Evolutionary conservation across 2,797 vertebrate species (phyloP).

Genomic region (Clarias pachynema): DNA sequence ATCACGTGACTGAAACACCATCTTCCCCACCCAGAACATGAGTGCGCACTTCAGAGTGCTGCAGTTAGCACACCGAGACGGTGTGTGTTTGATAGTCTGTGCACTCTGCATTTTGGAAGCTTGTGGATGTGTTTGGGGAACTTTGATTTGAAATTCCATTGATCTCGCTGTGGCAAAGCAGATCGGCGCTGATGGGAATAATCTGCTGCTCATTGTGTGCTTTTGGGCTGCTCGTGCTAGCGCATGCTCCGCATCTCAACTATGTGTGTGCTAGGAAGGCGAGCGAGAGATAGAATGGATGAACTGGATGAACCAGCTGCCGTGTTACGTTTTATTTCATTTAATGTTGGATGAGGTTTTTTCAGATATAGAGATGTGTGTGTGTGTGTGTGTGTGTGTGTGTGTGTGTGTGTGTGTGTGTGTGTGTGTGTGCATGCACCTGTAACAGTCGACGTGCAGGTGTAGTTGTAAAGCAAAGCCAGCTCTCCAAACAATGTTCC

Average conservation of each 20-base stretch:
- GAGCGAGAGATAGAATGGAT: neutral
- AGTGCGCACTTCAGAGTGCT: neutral
- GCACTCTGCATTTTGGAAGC: neutral
- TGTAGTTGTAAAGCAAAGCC: constrained; percentile 60
- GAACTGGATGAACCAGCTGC: neutral
- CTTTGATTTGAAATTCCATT: constrained; percentile 52
- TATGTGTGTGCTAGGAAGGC: neutral
- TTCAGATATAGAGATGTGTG: neutral
- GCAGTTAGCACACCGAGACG: neutral
- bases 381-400: constrained; percentile 20
- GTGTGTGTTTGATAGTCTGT: constrained; percentile 21
- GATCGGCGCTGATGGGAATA: constrained; percentile 39
- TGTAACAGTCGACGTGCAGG: constrained; percentile 57
- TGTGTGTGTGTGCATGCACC: constrained; percentile 47
- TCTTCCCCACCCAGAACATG: neutral
- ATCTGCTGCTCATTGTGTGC: constrained; percentile 35
- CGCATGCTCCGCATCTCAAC: constrained; percentile 32
- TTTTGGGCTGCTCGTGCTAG: constrained; percentile 4
- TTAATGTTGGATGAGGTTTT: constrained; percentile 8
- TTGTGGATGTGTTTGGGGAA: constrained; percentile 17
- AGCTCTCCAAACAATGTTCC: constrained; percentile 59
- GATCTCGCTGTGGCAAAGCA: constrained; percentile 41
- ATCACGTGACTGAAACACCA: neutral
- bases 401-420: constrained; percentile 9
- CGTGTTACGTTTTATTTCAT: neutral